Evolutionary conservation across 2,797 vertebrate species (phyloP).

Genomic region (Darevskia mixta): DNA sequence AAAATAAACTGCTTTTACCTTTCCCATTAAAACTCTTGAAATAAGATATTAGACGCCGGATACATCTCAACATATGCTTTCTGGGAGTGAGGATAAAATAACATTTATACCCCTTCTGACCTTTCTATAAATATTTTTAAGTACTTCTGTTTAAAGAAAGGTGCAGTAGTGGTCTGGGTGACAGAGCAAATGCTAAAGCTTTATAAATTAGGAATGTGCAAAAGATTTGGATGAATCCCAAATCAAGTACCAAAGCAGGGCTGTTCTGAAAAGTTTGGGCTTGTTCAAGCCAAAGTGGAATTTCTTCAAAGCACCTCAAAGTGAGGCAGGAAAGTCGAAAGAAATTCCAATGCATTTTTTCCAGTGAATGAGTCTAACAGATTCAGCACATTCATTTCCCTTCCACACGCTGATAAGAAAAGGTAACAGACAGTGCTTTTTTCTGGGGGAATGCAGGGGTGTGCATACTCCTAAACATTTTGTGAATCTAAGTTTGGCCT

Average conservation of each 20-base stretch:
- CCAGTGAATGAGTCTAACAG: not conserved
- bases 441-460: too few relatives aligned
- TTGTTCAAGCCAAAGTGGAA: too few relatives aligned
- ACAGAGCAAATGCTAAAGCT: not conserved
- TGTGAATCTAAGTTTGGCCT: too few relatives aligned
- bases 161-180: not conserved
- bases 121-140: conserved; percentile 19
- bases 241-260: too few relatives aligned
- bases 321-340: too few relatives aligned
- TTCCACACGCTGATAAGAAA: not conserved
- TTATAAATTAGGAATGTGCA: too few relatives aligned
- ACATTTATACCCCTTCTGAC: not conserved
- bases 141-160: not conserved
- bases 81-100: not conserved
- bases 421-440: not conserved
- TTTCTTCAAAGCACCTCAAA: too few relatives aligned
- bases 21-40: conserved; percentile 51
- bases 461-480: too few relatives aligned
- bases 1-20: conserved; percentile 51
- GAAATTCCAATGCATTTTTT: not conserved
- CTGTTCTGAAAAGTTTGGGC: too few relatives aligned
- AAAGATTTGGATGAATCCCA: too few relatives aligned
- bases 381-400: not conserved
- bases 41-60: not conserved
- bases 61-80: not conserved